Base-by-base conservation (phyloP, 2,113 vertebrate species). In the Onychostruthus taczanowskii region DNA sequence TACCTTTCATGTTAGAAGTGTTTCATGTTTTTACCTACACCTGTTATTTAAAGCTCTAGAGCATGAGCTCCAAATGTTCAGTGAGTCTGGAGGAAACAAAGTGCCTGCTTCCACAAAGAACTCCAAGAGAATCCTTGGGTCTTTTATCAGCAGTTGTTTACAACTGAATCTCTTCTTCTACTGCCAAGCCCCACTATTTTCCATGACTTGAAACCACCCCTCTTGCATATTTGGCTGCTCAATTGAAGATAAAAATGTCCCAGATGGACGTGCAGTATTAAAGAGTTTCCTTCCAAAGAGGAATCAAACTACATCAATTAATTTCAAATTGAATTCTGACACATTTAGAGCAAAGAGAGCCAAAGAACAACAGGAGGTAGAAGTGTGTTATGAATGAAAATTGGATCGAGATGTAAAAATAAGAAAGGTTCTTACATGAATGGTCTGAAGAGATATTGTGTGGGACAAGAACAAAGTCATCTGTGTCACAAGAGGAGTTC, bases 381-480 rank as follows among this genome's bases (percentile, higher is more conserved):
- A 74, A 11, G 26, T 17, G 56, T 67, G 39, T 33, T 50, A 66
- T 3, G 5, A n/a, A 43, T 6, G 15, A 33, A 52, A 88, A 94
- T 62, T 17, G 28, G 15, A 70, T 43, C 47, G 58, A 72, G 78
- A 66, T 62, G 49, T 75, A 93, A 75, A 96, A 96, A 76, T 50
- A 95, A 81, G 76, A 83, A 94, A 96, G 56, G 61, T 86, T 89
- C 98, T 98, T 97, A 99, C 98, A 99, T 50, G 98, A 98, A 94
- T 98, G 98, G 90, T 99, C 99, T 87, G 98, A 98, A 43, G 99
- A 98, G 93, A 99, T 98, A 94, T 97, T 98, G 98, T 99, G 98
- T 30, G 99, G 99, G 88, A 99, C 99, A 95, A 99, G 98, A 87
- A 99, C 99, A 95, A 99, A 99, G 97, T 99, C 99, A 59, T 99